Base-by-base conservation (phyloP, 2,113 vertebrate species). In the Gyps fulvus region DNA sequence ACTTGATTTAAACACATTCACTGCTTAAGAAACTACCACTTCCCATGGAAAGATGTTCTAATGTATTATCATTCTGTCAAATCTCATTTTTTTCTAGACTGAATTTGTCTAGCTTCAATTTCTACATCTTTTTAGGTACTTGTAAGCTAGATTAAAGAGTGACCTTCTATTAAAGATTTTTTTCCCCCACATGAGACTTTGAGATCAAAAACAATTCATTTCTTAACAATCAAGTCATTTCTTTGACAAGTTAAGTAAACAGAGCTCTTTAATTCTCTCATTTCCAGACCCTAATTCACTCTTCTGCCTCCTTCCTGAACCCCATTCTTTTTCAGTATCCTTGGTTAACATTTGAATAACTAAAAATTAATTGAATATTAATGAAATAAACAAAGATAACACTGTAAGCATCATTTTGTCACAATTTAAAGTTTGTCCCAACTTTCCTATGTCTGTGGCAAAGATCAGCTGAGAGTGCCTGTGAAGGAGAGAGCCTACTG, bases 41-140 rank as follows among this genome's bases (percentile, higher is more conserved):
- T 88, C 59, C n/a, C 45, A 63, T 27, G 36, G 65, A 86, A 95
- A 90, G 38, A 70, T 81, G 19, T 86, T 92, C 49, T 50, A 90
- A 90, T 88, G 11, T 73, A 66, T 62, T 81, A 90, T 34, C 50
- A 78, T 62, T 73, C 55, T 89, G 59, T 78, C 65, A 95, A 92
- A 90, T 80, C n/a, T 92, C 5, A 12, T 38, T 88, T 91, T 94
- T 92, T 94, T 79, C 71, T 86, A 70, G 59, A 67, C 55, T 89
- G 50, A 92, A 94, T 93, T 90, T 90, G 59, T 78, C 67, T 81
- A 89, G 83, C 83, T 93, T 90, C 79, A 55, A 78, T 92, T 96
- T 90, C 92, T 80, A 13, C 62, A 78, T 90, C 58, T 83, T 63
- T 10, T 88, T 88, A 94, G 55, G 38, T 71, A 81, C 50, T 74